Conservation (phyloP, 2,113 vertebrate species). For the Dunckerocampus dactyliophorus region DNA sequence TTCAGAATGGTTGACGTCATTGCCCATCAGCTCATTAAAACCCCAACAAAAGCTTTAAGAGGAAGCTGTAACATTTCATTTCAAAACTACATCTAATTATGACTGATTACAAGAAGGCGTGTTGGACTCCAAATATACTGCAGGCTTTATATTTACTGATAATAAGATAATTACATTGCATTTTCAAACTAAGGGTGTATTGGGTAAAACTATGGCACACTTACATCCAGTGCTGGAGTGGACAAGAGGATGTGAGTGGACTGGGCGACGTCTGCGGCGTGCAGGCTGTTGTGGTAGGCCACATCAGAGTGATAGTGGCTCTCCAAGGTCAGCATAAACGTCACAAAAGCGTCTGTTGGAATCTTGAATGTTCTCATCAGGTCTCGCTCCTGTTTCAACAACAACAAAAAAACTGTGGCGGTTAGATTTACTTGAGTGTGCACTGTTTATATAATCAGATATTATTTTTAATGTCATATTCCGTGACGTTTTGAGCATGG, state of each 20-base stretch:
- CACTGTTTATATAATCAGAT: too few species aligned
- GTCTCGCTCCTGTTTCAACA: slow-evolving; percentile 83
- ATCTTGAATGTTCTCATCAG: slow-evolving; percentile 96
- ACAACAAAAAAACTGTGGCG: background rate
- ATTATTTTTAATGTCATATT: too few species aligned
- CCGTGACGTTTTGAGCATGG: too few species aligned
- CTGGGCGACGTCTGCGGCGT: slow-evolving; percentile 94
- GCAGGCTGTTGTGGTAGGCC: slow-evolving; percentile 97
- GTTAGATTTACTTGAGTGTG: too few species aligned
- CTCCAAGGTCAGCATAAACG: slow-evolving; percentile 97
- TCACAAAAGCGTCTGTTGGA: slow-evolving; percentile 90
- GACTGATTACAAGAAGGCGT: too few species aligned
- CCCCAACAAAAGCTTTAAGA: slow-evolving; percentile 7
- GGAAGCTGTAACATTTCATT: slow-evolving; percentile 4
- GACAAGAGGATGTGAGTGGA: slow-evolving; percentile 95
- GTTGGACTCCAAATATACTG: background rate
- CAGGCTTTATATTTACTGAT: background rate
- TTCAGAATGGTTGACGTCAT: slow-evolving; percentile 2
- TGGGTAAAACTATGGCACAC: slow-evolving; percentile 28
- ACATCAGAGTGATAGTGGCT: slow-evolving; percentile 94
- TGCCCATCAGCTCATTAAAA: slow-evolving; percentile 13
- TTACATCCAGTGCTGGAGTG: slow-evolving; percentile 92
- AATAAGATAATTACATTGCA: background rate
- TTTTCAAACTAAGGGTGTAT: background rate
- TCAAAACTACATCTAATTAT: background rate